A percentile compares a stretch with the other conserved stretches of the same genome.
phyloP scores from a whole-genome alignment of 1,140 invertebrate species.

The Protaetia brevitarsis region DNA sequence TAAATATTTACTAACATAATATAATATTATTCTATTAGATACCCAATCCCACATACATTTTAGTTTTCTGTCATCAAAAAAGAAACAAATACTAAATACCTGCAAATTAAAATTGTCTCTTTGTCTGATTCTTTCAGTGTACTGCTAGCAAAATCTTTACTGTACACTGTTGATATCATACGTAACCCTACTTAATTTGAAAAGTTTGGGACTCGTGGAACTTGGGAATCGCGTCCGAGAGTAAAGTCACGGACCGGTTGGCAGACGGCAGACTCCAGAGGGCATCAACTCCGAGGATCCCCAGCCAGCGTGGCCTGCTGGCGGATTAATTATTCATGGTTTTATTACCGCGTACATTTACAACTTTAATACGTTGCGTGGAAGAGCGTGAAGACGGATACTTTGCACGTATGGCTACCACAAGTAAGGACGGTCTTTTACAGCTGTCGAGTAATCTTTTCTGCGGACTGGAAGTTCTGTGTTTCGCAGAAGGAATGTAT shows the following conservation, averaged over 20 bases:
- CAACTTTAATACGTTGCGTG: background rate
- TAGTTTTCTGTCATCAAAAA: too few relatives aligned
- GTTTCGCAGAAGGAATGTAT: background rate
- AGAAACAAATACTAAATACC: too few relatives aligned
- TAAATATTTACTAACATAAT: too few relatives aligned
- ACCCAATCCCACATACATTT: too few relatives aligned
- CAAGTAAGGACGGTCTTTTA: background rate
- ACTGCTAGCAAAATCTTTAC: too few relatives aligned
- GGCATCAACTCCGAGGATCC: too few relatives aligned
- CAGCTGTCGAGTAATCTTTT: background rate
- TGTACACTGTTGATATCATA: too few relatives aligned
- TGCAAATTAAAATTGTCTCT: too few relatives aligned
- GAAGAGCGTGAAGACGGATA: background rate
- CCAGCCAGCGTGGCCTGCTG: background rate
- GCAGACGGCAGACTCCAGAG: background rate
- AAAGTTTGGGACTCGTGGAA: background rate
- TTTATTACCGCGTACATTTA: background rate
- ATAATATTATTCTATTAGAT: too few relatives aligned
- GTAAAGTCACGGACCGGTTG: too few relatives aligned
- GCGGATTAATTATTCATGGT: background rate
- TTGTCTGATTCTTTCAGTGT: too few relatives aligned
- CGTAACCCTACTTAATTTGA: background rate
- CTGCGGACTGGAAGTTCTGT: background rate
- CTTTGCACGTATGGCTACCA: background rate
- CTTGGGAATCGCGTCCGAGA: background rate